phyloP scores from a whole-genome alignment of 2,888 invertebrate genomes.

The Schrankia costaestrigalis region DNA sequence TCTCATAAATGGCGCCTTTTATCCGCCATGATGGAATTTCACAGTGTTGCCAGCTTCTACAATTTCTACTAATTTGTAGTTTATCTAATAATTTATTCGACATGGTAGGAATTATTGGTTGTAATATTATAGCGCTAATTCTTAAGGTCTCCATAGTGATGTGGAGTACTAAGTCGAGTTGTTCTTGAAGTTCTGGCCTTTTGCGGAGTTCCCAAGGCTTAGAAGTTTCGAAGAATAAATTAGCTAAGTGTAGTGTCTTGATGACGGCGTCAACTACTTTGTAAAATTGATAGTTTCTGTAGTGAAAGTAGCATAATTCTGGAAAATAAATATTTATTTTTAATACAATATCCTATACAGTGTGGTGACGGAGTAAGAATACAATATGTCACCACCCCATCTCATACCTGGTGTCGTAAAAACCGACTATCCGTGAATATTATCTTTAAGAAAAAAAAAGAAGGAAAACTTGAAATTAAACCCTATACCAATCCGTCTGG shows the following conservation, averaged over 20 bases:
- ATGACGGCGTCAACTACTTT: constrained; percentile 90
- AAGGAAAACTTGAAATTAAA: no score
- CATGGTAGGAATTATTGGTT: constrained; percentile 91
- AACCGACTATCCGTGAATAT: no score
- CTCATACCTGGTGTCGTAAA: no score
- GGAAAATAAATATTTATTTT: constrained; percentile 34
- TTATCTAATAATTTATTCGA: constrained; percentile 85
- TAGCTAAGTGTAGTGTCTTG: constrained; percentile 87
- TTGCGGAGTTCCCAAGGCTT: constrained; percentile 94
- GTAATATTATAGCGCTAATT: constrained; percentile 85
- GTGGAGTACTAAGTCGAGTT: constrained; percentile 87
- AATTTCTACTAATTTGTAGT: constrained; percentile 67
- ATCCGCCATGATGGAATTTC: constrained; percentile 64
- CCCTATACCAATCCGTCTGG: no score
- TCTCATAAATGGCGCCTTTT: constrained; percentile 59
- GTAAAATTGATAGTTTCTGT: constrained; percentile 89
- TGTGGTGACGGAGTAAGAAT: no score
- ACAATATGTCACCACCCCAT: no score
- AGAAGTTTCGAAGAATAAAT: constrained; percentile 91
- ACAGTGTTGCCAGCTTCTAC: constrained; percentile 59
- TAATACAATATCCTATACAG: no score
- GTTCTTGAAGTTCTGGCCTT: constrained; percentile 72
- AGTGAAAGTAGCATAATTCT: constrained; percentile 85
- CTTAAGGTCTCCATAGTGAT: constrained; percentile 92
- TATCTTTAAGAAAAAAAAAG: no score